Evolutionary conservation across 2,797 vertebrate genomes (phyloP), one percentile per base, ranked within the genome.

Genomic region (Brotula barbata): DNA sequence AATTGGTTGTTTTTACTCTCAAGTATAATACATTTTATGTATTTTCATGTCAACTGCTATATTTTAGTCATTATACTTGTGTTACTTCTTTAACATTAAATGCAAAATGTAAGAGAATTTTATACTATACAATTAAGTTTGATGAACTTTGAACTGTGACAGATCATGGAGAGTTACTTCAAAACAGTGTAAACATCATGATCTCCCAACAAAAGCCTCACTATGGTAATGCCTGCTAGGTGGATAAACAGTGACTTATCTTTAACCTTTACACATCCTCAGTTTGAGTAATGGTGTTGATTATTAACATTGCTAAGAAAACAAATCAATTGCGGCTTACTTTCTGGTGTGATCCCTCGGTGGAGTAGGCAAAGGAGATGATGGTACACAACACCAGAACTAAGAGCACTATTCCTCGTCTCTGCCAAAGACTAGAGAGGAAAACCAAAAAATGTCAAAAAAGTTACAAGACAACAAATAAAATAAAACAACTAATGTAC

Each of bases 271-370:
- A 63, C 67, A 70, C 84, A 59, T 63, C 9, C 17, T 7, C 20
- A 19, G 33, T 63, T 17, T 9, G 37, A 50, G 25, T 20, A 79
- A 54, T 5, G 2, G 36, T 8, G 76, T 75, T 74, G 78, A 84
- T 76, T 49, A 82, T 82, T 78, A 85, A 78, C 53, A n/a, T 5
- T 7, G 33, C 41, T 16, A 40, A 63, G 21, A 41, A 49, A 54
- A 46, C 58, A 42, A 58, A 62, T 40, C 36, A 59, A 40, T 42
- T 5, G n/a, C 65, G 39, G 22, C 87, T 73, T 92, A 99, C 97
- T 90, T 93, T 91, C 83, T 99, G 97, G 90, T 99, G 97, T 14
- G 86, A 55, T 89, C 97, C 97, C 83, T 99, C 95, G 64, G 94
- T 88, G 80, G 93, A 97, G 90, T 99, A 99, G 64, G 88, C 85